phyloP scores from a whole-genome alignment of 2,888 invertebrate species.

The Andrena praecox region DNA sequence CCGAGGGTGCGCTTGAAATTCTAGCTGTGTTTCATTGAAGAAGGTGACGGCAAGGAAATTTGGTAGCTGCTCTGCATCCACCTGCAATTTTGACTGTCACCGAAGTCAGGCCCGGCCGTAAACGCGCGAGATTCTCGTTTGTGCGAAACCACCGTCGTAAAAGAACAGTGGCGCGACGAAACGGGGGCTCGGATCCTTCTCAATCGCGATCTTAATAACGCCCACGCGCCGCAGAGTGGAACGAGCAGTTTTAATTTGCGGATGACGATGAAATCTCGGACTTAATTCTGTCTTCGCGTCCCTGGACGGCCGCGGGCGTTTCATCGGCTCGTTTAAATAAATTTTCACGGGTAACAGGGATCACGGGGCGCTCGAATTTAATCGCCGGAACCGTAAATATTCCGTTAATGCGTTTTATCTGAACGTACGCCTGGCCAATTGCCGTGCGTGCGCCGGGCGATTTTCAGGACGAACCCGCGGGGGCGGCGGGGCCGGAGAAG shows the following conservation, averaged over 20 bases:
- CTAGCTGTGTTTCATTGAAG: not conserved
- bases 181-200: conserved; percentile 12
- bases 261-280: conserved; percentile 43
- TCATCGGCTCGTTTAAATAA: conserved; percentile 52
- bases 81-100: not conserved
- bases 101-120: not conserved
- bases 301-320: conserved; percentile 10
- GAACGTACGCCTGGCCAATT: conserved; percentile 31
- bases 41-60: not conserved
- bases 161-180: conserved; percentile 4
- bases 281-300: conserved; percentile 44
- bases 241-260: conserved; percentile 42
- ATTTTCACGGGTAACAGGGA: conserved; percentile 23
- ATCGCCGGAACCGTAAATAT: conserved; percentile 59
- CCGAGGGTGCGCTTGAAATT: not conserved
- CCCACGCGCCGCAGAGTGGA: conserved; percentile 32
- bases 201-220: conserved; percentile 36
- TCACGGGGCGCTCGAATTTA: conserved; percentile 40
- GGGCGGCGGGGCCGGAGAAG: conserved; percentile 4
- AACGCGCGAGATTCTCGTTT: not conserved
- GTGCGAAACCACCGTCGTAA: not conserved
- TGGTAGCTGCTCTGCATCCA: not conserved
- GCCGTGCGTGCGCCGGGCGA: conserved; percentile 51
- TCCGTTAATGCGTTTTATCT: conserved; percentile 56
- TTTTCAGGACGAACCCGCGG: conserved; percentile 34